Conservation (phyloP, 1,140 invertebrate species). For the Delia radicum region DNA sequence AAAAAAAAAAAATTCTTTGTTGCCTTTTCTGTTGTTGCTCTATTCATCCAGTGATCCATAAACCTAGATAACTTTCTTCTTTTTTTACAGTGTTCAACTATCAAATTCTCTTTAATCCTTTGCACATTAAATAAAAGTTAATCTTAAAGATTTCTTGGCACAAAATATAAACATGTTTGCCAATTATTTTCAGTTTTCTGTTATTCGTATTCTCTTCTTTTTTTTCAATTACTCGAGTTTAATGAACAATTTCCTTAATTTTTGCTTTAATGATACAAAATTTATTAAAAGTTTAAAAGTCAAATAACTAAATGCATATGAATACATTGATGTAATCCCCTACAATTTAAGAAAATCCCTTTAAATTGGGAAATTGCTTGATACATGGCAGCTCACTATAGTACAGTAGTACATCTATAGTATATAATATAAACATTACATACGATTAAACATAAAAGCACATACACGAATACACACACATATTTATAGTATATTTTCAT, state of each 20-base stretch:
- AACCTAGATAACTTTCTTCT: conserved; percentile 2
- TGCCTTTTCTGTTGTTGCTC: no score
- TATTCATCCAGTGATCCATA: background rate
- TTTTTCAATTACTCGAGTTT: background rate
- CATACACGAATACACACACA: no score
- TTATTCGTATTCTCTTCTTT: background rate
- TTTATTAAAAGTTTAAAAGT: background rate
- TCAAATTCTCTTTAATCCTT: conserved; percentile 11
- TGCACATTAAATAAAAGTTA: conserved; percentile 22
- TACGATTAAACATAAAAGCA: no score
- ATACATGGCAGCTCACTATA: background rate
- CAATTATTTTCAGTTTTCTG: background rate
- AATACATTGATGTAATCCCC: no score
- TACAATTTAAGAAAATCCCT: background rate
- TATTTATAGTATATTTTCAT: no score
- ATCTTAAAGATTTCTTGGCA: conserved; percentile 13
- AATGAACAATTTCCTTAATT: conserved; percentile 1
- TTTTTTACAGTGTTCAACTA: background rate
- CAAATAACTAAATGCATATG: background rate
- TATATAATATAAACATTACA: no score
- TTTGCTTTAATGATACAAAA: background rate
- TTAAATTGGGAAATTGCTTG: background rate
- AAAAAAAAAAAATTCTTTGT: no score
- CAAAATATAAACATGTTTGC: background rate
- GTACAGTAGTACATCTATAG: no score